phyloP scores from a whole-genome alignment of 2,888 invertebrate genomes.

The Drepana falcataria region DNA sequence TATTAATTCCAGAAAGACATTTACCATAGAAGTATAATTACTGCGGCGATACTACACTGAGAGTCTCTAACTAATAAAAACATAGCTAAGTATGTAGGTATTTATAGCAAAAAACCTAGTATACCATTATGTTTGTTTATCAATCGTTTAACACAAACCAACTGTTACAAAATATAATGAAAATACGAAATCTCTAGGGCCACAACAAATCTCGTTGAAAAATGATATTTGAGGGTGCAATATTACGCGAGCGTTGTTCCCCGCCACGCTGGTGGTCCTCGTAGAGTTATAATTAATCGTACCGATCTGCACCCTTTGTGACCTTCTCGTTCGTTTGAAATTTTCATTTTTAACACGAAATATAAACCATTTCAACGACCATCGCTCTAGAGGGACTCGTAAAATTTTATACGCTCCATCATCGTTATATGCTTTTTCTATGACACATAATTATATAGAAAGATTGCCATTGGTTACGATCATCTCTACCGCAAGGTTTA shows the following conservation, averaged over 20 bases:
- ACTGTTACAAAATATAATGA: background rate
- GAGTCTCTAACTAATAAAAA: no score
- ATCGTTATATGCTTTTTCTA: background rate
- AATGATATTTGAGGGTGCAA: conserved; percentile 9
- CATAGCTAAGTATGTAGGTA: no score
- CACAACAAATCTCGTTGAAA: conserved; percentile 4
- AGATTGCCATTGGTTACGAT: no score
- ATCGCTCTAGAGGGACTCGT: conserved; percentile 23
- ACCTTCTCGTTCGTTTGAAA: conserved; percentile 33
- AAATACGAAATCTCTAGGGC: background rate
- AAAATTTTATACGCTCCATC: conserved; percentile 5
- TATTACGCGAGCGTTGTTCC: conserved; percentile 10
- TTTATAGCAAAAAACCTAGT: no score
- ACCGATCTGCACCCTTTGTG: conserved; percentile 23
- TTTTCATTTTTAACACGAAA: conserved; percentile 19
- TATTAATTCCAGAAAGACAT: no score
- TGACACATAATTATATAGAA: background rate
- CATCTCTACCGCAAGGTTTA: no score
- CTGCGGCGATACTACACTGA: no score
- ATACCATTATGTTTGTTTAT: no score
- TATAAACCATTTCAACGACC: conserved; percentile 18
- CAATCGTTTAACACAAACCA: no score
- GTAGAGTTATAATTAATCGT: conserved; percentile 41
- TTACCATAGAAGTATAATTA: no score
- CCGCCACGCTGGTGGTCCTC: conserved; percentile 16